A percentile compares a stretch with the other conserved stretches of the same genome.
phyloP scores from a whole-genome alignment of 2,113 vertebrate genomes.

The Ammodytes dubius region DNA sequence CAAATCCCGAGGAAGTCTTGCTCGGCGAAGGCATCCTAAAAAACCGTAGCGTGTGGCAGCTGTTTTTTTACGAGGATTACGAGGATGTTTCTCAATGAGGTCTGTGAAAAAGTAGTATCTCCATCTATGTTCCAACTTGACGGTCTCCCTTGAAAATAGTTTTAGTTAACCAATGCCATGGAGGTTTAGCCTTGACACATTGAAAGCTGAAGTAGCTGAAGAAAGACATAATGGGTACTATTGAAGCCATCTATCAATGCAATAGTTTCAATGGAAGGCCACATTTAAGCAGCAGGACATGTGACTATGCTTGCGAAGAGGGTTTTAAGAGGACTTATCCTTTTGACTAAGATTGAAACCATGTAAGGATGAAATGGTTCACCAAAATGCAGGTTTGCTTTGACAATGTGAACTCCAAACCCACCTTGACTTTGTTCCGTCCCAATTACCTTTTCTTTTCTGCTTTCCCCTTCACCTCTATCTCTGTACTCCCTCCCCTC shows the following conservation, averaged over 20 bases:
- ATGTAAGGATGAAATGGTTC: not conserved
- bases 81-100: slow-evolving; percentile 45
- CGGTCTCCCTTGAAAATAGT: not conserved
- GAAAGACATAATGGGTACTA: not conserved
- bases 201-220: not conserved
- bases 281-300: not conserved
- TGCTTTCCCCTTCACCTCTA: slow-evolving; percentile 1
- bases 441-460: slow-evolving; percentile 17
- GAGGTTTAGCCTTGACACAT: not conserved
- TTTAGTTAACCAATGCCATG: not conserved
- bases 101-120: slow-evolving; percentile 6
- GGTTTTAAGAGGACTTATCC: not conserved
- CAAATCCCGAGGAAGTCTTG: slow-evolving; percentile 57
- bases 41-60: slow-evolving; percentile 17
- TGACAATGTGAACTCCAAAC: slow-evolving; percentile 16
- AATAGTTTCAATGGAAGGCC: not conserved
- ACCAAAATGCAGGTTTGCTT: slow-evolving; percentile 14
- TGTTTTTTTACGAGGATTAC: slow-evolving; percentile 26
- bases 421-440: slow-evolving; percentile 13
- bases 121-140: not conserved
- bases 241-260: slow-evolving; percentile 2
- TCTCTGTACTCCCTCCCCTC: not conserved
- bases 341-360: not conserved
- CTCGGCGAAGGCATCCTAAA: slow-evolving; percentile 43
- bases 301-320: not conserved